These are phyloP conservation scores for Etheostoma nigrum DNA, from an alignment of 2,797 vertebrate species.

Conservation along the genomic window DNA sequence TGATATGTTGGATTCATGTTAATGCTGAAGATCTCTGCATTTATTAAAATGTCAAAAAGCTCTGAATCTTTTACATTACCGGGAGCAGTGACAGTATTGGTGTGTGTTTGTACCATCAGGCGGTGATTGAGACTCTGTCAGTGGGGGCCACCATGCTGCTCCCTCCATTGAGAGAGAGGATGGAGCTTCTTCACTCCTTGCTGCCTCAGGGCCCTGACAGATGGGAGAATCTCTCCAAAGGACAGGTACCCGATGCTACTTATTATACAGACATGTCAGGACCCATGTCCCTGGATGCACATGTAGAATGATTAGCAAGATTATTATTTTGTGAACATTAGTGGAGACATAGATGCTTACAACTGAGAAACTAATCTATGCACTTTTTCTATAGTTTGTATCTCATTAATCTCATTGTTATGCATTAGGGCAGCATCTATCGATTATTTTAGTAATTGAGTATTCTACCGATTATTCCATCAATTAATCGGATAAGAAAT, in stretches of 20 bases:
- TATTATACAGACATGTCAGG: too few species aligned
- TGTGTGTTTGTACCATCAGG: conserved; percentile 72
- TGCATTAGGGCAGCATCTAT: too few species aligned
- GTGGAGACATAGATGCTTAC: background rate
- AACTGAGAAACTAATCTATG: too few species aligned
- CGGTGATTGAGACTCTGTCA: conserved; percentile 87
- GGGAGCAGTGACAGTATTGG: background rate
- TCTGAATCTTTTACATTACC: background rate
- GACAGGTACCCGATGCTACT: conserved; percentile 79
- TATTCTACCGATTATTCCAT: too few species aligned
- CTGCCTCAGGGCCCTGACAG: conserved; percentile 88
- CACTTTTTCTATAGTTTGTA: too few species aligned
- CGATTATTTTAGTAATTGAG: too few species aligned
- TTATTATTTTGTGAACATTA: background rate
- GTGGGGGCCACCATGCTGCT: conserved; percentile 88
- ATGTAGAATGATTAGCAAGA: background rate
- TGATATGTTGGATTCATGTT: too few species aligned
- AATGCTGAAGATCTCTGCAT: too few species aligned
- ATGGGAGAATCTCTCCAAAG: conserved; percentile 90
- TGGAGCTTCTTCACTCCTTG: conserved; percentile 87
- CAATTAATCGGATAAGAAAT: too few species aligned
- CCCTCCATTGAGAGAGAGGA: conserved; percentile 88
- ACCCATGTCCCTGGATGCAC: background rate
- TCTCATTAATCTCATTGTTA: too few species aligned
- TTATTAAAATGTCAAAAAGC: background rate